These are phyloP conservation scores for Urophycis tenuis DNA, from an alignment of 2,797 vertebrate species.

Conservation along the genomic window DNA sequence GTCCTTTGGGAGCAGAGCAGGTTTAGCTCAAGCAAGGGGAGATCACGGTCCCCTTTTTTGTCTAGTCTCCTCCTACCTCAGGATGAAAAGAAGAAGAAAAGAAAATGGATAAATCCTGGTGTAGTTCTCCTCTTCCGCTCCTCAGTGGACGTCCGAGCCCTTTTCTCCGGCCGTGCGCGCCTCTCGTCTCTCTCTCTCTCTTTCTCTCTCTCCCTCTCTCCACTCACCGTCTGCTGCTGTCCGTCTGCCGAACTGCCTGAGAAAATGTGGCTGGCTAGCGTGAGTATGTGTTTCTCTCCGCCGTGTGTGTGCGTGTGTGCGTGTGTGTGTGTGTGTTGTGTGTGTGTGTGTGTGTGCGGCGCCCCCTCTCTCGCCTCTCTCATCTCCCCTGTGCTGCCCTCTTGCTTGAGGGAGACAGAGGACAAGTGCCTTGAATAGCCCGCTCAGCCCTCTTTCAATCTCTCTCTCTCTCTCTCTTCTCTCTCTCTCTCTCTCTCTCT, in stretches of 20 bases:
- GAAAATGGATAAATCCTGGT: slow-evolving; percentile 32
- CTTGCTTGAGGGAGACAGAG: slow-evolving; percentile 64
- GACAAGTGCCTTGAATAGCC: slow-evolving; percentile 77
- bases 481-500: slow-evolving; percentile 22
- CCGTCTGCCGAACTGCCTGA: slow-evolving; percentile 64
- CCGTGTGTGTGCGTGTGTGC: slow-evolving; percentile 27
- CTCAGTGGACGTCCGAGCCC: slow-evolving; percentile 39
- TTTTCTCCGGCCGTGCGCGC: slow-evolving; percentile 8
- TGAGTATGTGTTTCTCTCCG: slow-evolving; percentile 24
- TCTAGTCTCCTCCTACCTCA: slow-evolving; percentile 25
- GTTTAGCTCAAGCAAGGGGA: slow-evolving; percentile 40
- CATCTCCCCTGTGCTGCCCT: slow-evolving; percentile 31
- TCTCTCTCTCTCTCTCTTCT: slow-evolving; percentile 37
- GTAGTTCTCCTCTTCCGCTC: slow-evolving; percentile 18
- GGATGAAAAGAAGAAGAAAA: slow-evolving; percentile 14
- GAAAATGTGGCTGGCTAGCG: slow-evolving; percentile 53
- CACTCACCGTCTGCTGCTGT: slow-evolving; percentile 64
- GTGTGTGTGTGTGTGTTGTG: slow-evolving; percentile 47
- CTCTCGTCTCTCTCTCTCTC: slow-evolving; percentile 25
- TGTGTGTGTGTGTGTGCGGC: slow-evolving; percentile 48
- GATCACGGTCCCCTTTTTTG: slow-evolving; percentile 34
- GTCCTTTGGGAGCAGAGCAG: slow-evolving; percentile 37
- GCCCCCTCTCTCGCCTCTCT: slow-evolving; percentile 50
- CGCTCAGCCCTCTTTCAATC: slow-evolving; percentile 54
- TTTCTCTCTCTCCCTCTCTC: slow-evolving; percentile 22